These are phyloP conservation scores for Spodoptera litura DNA, from an alignment of 1,140 invertebrate species.

Conservation along the genomic window DNA sequence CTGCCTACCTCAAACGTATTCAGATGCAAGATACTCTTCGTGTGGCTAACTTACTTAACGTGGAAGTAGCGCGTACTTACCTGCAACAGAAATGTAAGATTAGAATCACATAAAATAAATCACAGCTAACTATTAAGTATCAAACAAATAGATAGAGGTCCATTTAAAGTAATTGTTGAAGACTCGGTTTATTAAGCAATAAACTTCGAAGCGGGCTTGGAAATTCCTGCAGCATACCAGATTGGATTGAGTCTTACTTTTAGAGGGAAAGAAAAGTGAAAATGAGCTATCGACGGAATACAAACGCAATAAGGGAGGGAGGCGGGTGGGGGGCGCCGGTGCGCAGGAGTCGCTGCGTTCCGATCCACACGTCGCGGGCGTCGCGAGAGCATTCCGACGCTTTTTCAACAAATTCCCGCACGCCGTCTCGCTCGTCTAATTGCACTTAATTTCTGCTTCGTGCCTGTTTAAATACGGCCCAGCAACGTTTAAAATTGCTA, in stretches of 20 bases:
- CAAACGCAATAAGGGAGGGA: slow-evolving; percentile 22
- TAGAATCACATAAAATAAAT: slow-evolving; percentile 39
- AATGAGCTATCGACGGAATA: slow-evolving; percentile 47
- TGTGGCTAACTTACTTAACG: slow-evolving; percentile 30
- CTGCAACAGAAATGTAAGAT: slow-evolving; percentile 55
- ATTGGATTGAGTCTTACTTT: slow-evolving; percentile 48
- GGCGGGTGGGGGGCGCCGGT: slow-evolving; percentile 24
- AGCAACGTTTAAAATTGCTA: slow-evolving; percentile 59
- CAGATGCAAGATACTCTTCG: slow-evolving; percentile 38
- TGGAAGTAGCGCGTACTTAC: slow-evolving; percentile 52
- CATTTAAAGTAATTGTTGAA: slow-evolving; percentile 36
- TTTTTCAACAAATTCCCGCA: slow-evolving; percentile 79
- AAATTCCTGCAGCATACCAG: slow-evolving; percentile 43
- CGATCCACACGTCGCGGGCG: slow-evolving; percentile 67
- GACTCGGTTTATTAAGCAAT: slow-evolving; percentile 34
- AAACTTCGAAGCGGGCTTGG: slow-evolving; percentile 16
- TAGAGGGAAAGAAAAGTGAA: slow-evolving; percentile 41
- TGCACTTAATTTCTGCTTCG: slow-evolving; percentile 78
- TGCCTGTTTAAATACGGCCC: slow-evolving; percentile 73
- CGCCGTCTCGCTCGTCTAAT: slow-evolving; percentile 71
- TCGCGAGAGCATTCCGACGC: slow-evolving; percentile 66
- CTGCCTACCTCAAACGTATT: slow-evolving; percentile 21
- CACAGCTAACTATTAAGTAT: slow-evolving; percentile 13
- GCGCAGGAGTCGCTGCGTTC: slow-evolving; percentile 60
- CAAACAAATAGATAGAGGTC: slow-evolving; percentile 33